Conservation (phyloP, 2,888 invertebrate species). For the Horisme vitalbata region DNA sequence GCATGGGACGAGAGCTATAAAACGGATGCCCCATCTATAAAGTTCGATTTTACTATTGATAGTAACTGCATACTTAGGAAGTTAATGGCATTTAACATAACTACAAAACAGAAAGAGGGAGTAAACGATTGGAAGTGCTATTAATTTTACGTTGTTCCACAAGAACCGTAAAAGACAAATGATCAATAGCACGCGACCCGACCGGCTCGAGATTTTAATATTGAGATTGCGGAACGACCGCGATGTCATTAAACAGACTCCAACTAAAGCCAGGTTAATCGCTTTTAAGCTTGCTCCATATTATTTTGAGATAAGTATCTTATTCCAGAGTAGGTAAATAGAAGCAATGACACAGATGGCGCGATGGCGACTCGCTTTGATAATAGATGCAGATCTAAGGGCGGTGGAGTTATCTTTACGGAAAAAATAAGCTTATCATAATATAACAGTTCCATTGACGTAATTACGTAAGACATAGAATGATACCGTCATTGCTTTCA, state of each 20-base stretch:
- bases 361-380: neutral
- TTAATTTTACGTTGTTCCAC: constrained; percentile 59
- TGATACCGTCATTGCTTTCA: constrained; percentile 8
- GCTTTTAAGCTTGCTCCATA: constrained; percentile 44
- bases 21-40: constrained; percentile 22
- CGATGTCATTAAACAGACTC: constrained; percentile 50
- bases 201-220: constrained; percentile 52
- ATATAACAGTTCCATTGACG: neutral
- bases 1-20: constrained; percentile 18
- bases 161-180: constrained; percentile 65
- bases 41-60: constrained; percentile 29
- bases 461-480: neutral
- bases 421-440: neutral
- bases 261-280: constrained; percentile 45
- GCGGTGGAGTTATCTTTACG: neutral
- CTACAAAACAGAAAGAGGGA: constrained; percentile 36
- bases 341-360: constrained; percentile 1
- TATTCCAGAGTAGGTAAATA: constrained; percentile 13
- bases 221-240: constrained; percentile 51
- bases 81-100: constrained; percentile 42
- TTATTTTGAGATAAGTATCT: constrained; percentile 36
- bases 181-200: constrained; percentile 52
- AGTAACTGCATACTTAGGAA: constrained; percentile 26
- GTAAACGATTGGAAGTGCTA: constrained; percentile 50
- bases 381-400: neutral